A percentile compares a stretch with the other conserved stretches of the same genome.
Evolutionary conservation across 2,113 vertebrate genomes (phyloP).

Genomic region (Centropristis striata): DNA sequence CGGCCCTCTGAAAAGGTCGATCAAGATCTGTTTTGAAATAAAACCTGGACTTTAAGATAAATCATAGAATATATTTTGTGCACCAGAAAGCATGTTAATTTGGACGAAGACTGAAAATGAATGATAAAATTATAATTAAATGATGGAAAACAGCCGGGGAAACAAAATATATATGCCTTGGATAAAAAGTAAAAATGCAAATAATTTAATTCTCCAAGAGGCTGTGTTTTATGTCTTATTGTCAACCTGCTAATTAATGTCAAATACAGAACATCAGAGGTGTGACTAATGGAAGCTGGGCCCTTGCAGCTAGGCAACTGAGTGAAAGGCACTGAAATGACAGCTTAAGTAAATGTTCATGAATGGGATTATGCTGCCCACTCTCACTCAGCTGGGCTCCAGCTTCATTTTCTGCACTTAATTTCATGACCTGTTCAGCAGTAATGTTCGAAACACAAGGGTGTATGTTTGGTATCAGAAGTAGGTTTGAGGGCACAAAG

Average conservation of each 20-base stretch:
- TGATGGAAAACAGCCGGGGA: not conserved
- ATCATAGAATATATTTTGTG: constrained; percentile 9
- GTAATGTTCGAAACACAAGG: not conserved
- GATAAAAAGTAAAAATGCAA: constrained; percentile 11
- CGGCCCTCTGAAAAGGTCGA: constrained; percentile 68
- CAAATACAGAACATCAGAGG: constrained; percentile 13
- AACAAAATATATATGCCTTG: not conserved
- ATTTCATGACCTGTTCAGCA: constrained; percentile 32
- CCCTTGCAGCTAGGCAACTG: constrained; percentile 47
- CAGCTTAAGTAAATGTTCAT: constrained; percentile 52
- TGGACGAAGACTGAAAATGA: not conserved
- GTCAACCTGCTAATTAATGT: constrained; percentile 24
- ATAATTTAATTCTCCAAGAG: not conserved
- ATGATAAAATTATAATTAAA: not conserved
- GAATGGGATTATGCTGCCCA: constrained; percentile 45
- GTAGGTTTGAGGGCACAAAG: not conserved
- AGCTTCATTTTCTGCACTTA: constrained; percentile 33
- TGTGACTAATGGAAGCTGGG: constrained; percentile 11
- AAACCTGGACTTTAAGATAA: constrained; percentile 51
- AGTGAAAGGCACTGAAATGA: constrained; percentile 20
- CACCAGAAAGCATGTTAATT: constrained; percentile 22
- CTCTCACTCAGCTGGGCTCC: constrained; percentile 30
- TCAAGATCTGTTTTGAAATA: constrained; percentile 65
- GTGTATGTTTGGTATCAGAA: not conserved
- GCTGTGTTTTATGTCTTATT: not conserved